Conservation (phyloP, 2,888 invertebrate species). For the Gymnosoma rotundatum region DNA sequence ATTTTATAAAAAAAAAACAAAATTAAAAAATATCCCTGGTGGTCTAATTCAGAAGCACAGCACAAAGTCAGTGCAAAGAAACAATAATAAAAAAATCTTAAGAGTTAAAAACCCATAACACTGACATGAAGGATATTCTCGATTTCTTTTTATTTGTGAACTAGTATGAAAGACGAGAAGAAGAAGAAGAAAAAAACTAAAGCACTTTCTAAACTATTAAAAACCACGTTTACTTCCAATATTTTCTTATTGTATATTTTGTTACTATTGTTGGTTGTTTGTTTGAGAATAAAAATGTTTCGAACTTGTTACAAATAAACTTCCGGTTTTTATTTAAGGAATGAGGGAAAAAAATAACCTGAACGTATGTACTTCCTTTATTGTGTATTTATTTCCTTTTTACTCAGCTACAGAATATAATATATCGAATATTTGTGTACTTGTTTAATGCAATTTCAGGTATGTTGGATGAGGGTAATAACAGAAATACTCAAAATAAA, state of each 20-base stretch:
- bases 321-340: constrained; percentile 49
- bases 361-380: constrained; percentile 29
- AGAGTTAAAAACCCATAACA: constrained; percentile 40
- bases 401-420: constrained; percentile 24
- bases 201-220: constrained; percentile 15
- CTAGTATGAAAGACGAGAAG: not conserved
- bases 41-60: constrained; percentile 41
- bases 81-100: constrained; percentile 34
- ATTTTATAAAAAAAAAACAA: constrained; percentile 4
- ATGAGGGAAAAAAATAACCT: constrained; percentile 15
- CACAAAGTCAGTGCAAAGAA: constrained; percentile 49
- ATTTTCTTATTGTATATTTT: constrained; percentile 24
- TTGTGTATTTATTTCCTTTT: constrained; percentile 41
- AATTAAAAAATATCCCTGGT: constrained; percentile 40
- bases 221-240: constrained; percentile 43
- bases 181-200: constrained; percentile 2
- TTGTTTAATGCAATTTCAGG: not conserved
- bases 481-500: too few relatives aligned
- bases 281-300: constrained; percentile 19
- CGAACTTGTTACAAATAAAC: constrained; percentile 64
- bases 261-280: constrained; percentile 23
- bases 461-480: not conserved
- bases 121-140: constrained; percentile 19
- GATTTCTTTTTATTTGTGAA: not conserved
- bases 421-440: constrained; percentile 5